Evolutionary conservation across 1,140 invertebrate genomes (phyloP), one percentile per base, ranked within the genome.

Genomic region (Drosophila mauritiana): DNA sequence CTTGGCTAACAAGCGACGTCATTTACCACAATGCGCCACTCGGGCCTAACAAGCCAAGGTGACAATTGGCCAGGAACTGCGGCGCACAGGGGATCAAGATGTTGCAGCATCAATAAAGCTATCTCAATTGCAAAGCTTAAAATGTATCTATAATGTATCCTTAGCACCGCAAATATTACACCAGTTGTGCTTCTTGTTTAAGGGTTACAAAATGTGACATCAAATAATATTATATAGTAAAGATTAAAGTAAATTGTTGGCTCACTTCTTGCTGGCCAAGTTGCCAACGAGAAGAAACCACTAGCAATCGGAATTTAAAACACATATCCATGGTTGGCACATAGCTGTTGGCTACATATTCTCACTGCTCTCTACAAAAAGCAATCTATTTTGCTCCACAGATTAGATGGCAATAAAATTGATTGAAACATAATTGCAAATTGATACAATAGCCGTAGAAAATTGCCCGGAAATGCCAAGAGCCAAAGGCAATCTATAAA

Each of bases 351-450:
- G 3, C 27, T 12, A 27, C 59, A 36, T 54, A 42, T 36, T 15
- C 36, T 36, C 12, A 6, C 15, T 53, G 51, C 36, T 39, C 12
- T 8, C 10, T 43, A 15, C n/a, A 63, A 67, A 83, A 78, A 83
- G 74, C 80, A 78, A 83, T 83, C 70, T 79, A 78, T 83, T 76
- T 62, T 46, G 36, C 46, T 65, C 52, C 45, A 13, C 54, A 61
- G 76, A 79, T 79, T 62, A 79, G 51, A 73, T 73, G 58, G 46
- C 65, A 49, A 82, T 72, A 59, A 57, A 84, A 85, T 81, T 85
- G 77, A 85, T 85, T 85, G 77, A 80, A 85, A 85, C 62, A 78
- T 85, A 70, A 81, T 84, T 84, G 80, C 80, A 63, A 82, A 82
- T 78, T 73, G 78, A 82, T 78, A 69, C 62, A 78, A 77, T 76